Evolutionary conservation across 2,113 vertebrate species (phyloP).

Genomic region (Rissa tridactyla): DNA sequence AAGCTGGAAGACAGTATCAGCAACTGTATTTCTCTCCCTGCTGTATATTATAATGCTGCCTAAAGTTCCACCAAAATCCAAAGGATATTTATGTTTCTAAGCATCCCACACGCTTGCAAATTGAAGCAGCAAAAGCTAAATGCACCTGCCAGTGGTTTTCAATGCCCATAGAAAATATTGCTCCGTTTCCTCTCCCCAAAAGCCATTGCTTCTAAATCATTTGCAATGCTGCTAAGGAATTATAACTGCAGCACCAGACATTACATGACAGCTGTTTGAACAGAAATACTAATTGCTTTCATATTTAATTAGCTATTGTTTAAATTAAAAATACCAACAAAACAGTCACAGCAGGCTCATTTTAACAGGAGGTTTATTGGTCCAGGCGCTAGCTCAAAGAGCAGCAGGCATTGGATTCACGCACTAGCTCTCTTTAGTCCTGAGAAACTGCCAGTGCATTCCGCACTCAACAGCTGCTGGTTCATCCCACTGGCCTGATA

Average conservation of each 20-base stretch:
- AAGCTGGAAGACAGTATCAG: neutral
- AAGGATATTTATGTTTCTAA: neutral
- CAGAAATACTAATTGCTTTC: slow-evolving; percentile 68
- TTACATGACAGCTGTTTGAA: slow-evolving; percentile 70
- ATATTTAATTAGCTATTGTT: slow-evolving; percentile 73
- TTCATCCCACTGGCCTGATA: neutral
- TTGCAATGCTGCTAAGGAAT: slow-evolving; percentile 43
- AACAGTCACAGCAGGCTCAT: slow-evolving; percentile 56
- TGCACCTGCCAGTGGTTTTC: neutral
- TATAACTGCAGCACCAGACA: slow-evolving; percentile 34
- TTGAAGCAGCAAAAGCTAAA: neutral
- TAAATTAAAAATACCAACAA: slow-evolving; percentile 70
- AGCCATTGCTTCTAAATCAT: slow-evolving; percentile 34
- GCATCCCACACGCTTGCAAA: neutral
- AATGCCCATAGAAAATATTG: neutral
- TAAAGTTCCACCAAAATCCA: neutral
- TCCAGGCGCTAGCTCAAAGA: slow-evolving; percentile 43
- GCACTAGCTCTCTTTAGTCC: neutral
- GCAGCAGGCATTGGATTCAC: neutral
- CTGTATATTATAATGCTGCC: neutral
- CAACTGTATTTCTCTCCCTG: neutral
- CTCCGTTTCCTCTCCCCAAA: neutral
- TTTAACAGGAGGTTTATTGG: slow-evolving; percentile 55
- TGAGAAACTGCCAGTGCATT: slow-evolving; percentile 25
- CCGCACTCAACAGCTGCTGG: slow-evolving; percentile 4